Conservation (phyloP, 2,888 invertebrate genomes). For the Corbicula japonica region DNA sequence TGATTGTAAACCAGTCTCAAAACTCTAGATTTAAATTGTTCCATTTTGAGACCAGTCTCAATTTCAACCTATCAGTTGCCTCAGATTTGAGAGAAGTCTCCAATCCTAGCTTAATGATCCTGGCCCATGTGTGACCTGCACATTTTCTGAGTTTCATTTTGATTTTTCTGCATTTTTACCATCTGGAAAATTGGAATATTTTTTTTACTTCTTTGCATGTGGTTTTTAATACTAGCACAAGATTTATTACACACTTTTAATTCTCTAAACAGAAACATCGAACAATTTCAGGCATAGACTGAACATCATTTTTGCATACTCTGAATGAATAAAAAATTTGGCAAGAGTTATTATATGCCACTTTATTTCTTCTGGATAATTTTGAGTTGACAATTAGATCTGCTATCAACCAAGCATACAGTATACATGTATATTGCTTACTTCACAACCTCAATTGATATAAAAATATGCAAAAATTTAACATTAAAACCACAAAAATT, state of each 20-base stretch:
- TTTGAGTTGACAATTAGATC: not conserved
- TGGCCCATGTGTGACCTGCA: too few relatives aligned
- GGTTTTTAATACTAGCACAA: too few relatives aligned
- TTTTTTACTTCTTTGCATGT: too few relatives aligned
- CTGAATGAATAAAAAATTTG: not conserved
- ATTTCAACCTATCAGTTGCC: too few relatives aligned
- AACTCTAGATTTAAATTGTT: too few relatives aligned
- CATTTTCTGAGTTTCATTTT: too few relatives aligned
- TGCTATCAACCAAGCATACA: not conserved
- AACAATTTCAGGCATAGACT: not conserved
- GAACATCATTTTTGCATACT: not conserved
- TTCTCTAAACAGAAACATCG: not conserved
- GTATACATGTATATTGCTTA: conserved; percentile 16
- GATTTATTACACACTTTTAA: conserved; percentile 1
- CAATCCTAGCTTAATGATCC: too few relatives aligned
- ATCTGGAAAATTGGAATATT: too few relatives aligned
- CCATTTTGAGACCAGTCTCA: too few relatives aligned
- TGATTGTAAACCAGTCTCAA: too few relatives aligned
- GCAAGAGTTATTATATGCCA: not conserved
- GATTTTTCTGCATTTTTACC: too few relatives aligned
- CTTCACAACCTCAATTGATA: conserved; percentile 59
- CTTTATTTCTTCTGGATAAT: not conserved
- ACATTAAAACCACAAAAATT: conserved; percentile 57
- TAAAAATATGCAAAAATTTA: conserved; percentile 63
- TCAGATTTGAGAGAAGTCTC: too few relatives aligned